A percentile compares a stretch with the other conserved stretches of the same genome.
Conservation (phyloP, 1,140 invertebrate species). For the Palaemon carinicauda region DNA sequence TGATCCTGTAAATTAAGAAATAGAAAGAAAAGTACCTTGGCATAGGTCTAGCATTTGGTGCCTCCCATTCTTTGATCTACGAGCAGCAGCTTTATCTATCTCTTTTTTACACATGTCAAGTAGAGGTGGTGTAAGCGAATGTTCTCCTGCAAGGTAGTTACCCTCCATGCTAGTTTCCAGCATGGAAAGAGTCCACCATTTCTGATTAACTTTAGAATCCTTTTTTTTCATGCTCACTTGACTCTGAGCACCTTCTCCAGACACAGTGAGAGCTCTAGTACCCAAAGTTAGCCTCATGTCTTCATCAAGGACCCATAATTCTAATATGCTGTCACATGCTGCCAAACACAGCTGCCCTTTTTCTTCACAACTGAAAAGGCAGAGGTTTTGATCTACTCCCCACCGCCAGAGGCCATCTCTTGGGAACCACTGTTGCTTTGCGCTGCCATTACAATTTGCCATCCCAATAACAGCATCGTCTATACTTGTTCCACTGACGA, state of each 20-base stretch:
- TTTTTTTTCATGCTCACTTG: background rate
- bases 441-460: background rate
- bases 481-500: conserved; percentile 3
- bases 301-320: background rate
- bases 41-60: too few species aligned
- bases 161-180: background rate
- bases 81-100: too few species aligned
- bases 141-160: too few species aligned
- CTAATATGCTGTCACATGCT: background rate
- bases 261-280: background rate
- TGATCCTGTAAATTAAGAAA: too few species aligned
- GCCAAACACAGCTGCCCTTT: background rate
- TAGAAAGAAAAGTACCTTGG: too few species aligned
- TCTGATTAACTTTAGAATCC: background rate
- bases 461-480: conserved; percentile 13
- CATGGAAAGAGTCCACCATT: background rate
- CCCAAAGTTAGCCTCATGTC: background rate
- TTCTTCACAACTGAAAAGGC: background rate
- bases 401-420: conserved; percentile 4
- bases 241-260: background rate
- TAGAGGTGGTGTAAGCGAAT: too few species aligned
- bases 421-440: conserved; percentile 18
- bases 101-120: too few species aligned
- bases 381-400: conserved; percentile 12
- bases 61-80: too few species aligned